These are phyloP conservation scores for Petaurus breviceps DNA, from an alignment of 2,113 vertebrate species.

Conservation along the genomic window DNA sequence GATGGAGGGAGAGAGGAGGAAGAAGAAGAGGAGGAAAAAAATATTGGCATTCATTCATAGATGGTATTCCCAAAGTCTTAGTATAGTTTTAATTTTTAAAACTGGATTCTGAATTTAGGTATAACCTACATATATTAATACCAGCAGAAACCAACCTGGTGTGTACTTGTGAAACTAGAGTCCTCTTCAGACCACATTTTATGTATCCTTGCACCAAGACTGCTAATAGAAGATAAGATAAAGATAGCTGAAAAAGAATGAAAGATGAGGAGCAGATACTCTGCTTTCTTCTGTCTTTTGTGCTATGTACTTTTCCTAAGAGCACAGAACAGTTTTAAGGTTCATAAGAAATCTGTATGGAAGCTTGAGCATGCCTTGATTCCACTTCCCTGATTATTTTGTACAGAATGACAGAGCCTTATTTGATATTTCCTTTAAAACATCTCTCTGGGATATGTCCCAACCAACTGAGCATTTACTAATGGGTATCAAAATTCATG, in stretches of 20 bases:
- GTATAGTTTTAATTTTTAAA: too few relatives aligned
- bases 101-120: too few relatives aligned
- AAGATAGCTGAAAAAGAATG: neutral
- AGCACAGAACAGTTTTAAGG: slow-evolving; percentile 4
- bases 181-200: too few relatives aligned
- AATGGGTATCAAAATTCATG: slow-evolving; percentile 43
- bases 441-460: slow-evolving; percentile 16
- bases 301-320: neutral
- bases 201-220: too few relatives aligned
- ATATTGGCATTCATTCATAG: too few relatives aligned
- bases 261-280: neutral
- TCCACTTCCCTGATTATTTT: neutral
- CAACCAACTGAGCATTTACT: slow-evolving; percentile 5
- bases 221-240: too few relatives aligned
- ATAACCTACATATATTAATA: too few relatives aligned
- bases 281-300: neutral
- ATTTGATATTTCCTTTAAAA: slow-evolving; percentile 27
- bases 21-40: too few relatives aligned
- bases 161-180: too few relatives aligned
- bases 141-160: too few relatives aligned
- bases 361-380: slow-evolving; percentile 10
- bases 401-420: neutral
- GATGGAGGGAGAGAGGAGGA: too few relatives aligned
- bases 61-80: too few relatives aligned
- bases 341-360: slow-evolving; percentile 4